Evolutionary conservation across 2,797 vertebrate species (phyloP).

Genomic region (Oreonectes daqikongensis): DNA sequence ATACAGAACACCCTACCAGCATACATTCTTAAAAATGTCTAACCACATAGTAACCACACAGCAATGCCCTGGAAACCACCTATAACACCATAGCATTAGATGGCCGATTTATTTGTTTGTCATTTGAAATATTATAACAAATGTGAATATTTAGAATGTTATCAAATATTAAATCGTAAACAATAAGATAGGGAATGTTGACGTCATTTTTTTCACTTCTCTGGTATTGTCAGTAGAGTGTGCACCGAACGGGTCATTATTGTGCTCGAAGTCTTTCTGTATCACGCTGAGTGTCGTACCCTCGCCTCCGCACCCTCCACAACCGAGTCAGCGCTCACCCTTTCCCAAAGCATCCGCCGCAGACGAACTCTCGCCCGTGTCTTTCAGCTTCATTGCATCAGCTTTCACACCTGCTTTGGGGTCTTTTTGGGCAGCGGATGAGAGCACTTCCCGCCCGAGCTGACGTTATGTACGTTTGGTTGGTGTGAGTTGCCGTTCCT

Average conservation of each 20-base stretch:
- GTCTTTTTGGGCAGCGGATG: constrained; percentile 12
- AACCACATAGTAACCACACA: not conserved
- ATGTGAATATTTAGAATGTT: not conserved
- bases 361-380: not conserved
- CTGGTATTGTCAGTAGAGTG: not conserved
- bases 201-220: not conserved
- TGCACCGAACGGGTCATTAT: constrained; percentile 7
- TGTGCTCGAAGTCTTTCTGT: not conserved
- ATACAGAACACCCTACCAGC: no score
- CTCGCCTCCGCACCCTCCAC: not conserved
- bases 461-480: not conserved
- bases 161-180: no score
- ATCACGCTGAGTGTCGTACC: constrained; percentile 11
- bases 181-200: not conserved
- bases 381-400: constrained; percentile 41
- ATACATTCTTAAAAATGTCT: no score
- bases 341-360: constrained; percentile 2
- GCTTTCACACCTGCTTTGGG: constrained; percentile 39
- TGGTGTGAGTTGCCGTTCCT: constrained; percentile 17
- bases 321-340: not conserved
- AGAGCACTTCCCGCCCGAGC: constrained; percentile 18
- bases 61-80: not conserved
- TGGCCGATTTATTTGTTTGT: not conserved
- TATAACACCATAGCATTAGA: not conserved
- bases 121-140: not conserved